A percentile compares a stretch with the other conserved stretches of the same genome.
These are phyloP conservation scores for Syncerus caffer DNA, from an alignment of 2,797 vertebrate species.

Conservation along the genomic window DNA sequence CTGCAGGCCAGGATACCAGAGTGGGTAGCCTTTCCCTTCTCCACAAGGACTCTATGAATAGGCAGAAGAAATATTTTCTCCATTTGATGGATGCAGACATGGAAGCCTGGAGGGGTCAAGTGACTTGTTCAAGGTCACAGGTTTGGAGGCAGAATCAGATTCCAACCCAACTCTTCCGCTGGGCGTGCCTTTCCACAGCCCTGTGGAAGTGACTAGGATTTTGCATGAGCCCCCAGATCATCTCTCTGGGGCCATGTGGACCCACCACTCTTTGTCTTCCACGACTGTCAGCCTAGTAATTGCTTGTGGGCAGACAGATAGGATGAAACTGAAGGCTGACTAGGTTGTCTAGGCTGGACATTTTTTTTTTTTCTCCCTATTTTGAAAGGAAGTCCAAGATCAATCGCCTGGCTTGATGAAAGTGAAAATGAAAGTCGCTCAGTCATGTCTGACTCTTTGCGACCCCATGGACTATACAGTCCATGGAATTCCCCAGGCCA, in stretches of 20 bases:
- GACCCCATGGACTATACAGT: background rate
- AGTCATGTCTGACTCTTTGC: background rate
- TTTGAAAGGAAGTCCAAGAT: background rate
- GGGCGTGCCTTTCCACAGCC: background rate
- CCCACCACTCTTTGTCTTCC: background rate
- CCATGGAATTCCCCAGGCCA: background rate
- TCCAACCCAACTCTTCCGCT: background rate
- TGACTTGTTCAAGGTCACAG: background rate
- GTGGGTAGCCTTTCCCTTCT: background rate
- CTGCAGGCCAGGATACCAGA: background rate
- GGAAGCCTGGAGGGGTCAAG: background rate
- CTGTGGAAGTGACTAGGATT: background rate
- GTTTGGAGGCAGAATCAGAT: background rate
- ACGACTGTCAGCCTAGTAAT: background rate
- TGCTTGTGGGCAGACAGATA: background rate
- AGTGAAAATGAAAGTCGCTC: background rate
- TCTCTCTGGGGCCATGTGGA: rapidly evolving
- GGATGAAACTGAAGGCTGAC: background rate
- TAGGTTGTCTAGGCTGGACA: background rate
- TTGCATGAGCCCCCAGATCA: background rate
- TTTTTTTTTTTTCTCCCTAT: background rate
- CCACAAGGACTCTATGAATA: background rate
- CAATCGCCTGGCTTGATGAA: background rate
- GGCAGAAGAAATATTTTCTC: background rate
- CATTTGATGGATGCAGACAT: background rate